Percentiles rank a stretch among this genome's conserved stretches.
Conservation (phyloP, 2,888 invertebrate genomes). For the Eretmocerus hayati region DNA sequence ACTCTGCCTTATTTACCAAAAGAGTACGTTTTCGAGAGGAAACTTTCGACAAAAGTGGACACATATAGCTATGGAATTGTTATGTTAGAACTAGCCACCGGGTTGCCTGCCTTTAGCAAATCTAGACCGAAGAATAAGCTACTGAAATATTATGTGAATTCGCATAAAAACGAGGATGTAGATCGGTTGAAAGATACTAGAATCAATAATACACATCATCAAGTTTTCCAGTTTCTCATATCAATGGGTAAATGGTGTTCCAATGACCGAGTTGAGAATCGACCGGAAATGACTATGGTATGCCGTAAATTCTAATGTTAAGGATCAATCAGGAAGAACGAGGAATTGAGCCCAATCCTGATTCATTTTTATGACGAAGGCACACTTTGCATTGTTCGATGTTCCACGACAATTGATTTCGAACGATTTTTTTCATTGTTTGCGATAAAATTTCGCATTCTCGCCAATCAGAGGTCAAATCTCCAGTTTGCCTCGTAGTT, state of each 20-base stretch:
- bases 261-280: neutral
- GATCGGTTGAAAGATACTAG: neutral
- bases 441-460: too few relatives aligned
- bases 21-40: constrained; percentile 68
- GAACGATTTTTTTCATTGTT: too few relatives aligned
- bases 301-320: too few relatives aligned
- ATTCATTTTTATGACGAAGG: too few relatives aligned
- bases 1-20: constrained; percentile 55
- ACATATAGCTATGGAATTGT: constrained; percentile 87
- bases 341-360: too few relatives aligned
- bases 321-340: too few relatives aligned
- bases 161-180: neutral
- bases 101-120: constrained; percentile 54
- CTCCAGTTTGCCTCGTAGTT: too few relatives aligned
- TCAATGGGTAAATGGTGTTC: constrained; percentile 1
- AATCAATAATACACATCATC: neutral
- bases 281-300: constrained; percentile 1
- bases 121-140: neutral
- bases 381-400: too few relatives aligned
- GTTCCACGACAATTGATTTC: too few relatives aligned
- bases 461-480: too few relatives aligned
- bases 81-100: constrained; percentile 70
- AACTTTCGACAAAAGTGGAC: constrained; percentile 80
- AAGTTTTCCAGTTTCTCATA: neutral
- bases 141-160: neutral